phyloP scores from a whole-genome alignment of 2,113 vertebrate genomes.

The Nothoprocta perdicaria region DNA sequence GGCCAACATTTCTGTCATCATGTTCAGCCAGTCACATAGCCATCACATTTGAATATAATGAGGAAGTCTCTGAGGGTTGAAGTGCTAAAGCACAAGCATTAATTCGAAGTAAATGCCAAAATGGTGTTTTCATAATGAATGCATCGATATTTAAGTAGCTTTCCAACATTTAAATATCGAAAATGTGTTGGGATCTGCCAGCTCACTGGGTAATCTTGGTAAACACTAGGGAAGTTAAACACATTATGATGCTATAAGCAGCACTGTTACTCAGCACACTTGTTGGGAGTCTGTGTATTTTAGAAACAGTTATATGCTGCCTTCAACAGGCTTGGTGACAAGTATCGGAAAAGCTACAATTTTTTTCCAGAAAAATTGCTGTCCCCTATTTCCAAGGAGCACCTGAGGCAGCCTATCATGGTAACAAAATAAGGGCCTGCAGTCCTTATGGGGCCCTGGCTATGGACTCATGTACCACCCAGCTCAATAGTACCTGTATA shows the following conservation, averaged over 20 bases:
- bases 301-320: background rate
- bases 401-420: background rate
- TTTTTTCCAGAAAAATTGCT: background rate
- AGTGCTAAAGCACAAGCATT: background rate
- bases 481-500: background rate
- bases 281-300: background rate
- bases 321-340: background rate
- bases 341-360: background rate
- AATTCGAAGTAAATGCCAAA: slow-evolving; percentile 49
- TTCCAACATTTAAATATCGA: slow-evolving; percentile 28
- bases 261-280: background rate
- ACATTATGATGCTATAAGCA: background rate
- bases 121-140: slow-evolving; percentile 38
- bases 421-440: background rate
- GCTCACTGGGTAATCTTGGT: background rate
- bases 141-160: background rate
- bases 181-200: slow-evolving; percentile 14
- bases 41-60: slow-evolving; percentile 1
- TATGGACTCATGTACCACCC: background rate
- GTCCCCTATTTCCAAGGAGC: background rate
- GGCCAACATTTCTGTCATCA: slow-evolving; percentile 2
- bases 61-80: background rate
- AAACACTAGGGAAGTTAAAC: background rate
- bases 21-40: background rate
- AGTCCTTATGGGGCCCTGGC: background rate